Percentiles rank a stretch among this genome's conserved stretches.
Conservation (phyloP, 2,113 vertebrate species). For the Zingel zingel region DNA sequence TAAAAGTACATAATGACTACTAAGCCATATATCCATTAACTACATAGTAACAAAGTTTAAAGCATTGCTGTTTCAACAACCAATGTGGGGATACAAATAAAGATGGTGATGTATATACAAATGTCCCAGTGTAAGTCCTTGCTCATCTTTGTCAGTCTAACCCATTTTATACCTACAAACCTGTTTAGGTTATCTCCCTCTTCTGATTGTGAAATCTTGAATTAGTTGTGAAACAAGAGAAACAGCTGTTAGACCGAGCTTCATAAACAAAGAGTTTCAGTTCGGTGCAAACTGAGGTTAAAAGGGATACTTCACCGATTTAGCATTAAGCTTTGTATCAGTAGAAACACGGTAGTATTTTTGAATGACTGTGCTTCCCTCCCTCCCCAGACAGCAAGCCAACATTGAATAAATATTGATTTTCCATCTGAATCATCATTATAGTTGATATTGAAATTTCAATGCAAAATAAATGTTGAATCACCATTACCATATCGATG, state of each 20-base stretch:
- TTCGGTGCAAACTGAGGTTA: background rate
- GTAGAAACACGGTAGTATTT: too few relatives aligned
- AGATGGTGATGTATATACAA: background rate
- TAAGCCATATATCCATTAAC: background rate
- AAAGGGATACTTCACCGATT: too few relatives aligned
- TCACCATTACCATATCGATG: too few relatives aligned
- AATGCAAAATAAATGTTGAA: too few relatives aligned
- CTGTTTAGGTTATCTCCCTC: background rate
- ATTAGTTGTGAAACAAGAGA: conserved; percentile 20
- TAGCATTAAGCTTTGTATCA: too few relatives aligned
- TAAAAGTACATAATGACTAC: conserved; percentile 6
- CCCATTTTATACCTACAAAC: conserved; percentile 10
- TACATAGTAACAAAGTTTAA: conserved; percentile 23
- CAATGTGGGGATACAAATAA: background rate
- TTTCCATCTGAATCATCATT: too few relatives aligned
- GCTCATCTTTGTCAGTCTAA: background rate
- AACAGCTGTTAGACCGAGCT: conserved; percentile 1
- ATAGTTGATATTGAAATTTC: too few relatives aligned
- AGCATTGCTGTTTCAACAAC: conserved; percentile 28
- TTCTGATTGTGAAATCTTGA: conserved; percentile 6
- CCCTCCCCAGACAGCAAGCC: too few relatives aligned
- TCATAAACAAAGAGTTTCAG: background rate
- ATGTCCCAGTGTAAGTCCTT: background rate
- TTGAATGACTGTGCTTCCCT: too few relatives aligned
- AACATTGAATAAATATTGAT: too few relatives aligned